These are phyloP conservation scores for Cryptotermes secundus DNA, from an alignment of 1,140 invertebrate genomes.

Conservation along the genomic window DNA sequence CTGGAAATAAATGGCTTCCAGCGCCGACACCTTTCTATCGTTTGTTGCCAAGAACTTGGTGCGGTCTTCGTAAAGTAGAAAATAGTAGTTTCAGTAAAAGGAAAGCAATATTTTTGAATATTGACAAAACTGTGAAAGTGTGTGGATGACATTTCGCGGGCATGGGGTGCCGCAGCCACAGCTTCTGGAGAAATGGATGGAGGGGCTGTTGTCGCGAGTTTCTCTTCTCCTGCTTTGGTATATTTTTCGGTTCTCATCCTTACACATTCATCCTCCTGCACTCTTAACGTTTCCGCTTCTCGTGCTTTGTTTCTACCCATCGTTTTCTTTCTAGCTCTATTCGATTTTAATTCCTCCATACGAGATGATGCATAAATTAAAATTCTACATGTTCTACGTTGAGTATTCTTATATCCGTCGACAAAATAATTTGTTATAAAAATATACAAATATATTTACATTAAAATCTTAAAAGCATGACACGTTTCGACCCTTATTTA, in stretches of 20 bases:
- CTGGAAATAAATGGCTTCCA: not conserved
- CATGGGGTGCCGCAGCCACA: not conserved
- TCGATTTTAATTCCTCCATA: not conserved
- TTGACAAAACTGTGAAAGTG: constrained; percentile 25
- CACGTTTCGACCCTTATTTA: no score
- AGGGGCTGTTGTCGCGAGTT: not conserved
- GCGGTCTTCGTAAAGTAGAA: not conserved
- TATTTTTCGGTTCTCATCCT: not conserved
- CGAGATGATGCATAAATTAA: not conserved
- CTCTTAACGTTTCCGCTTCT: not conserved
- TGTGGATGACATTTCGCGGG: constrained; percentile 18
- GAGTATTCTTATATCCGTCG: no score
- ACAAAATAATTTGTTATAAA: no score
- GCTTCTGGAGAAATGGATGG: not conserved
- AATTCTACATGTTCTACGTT: no score
- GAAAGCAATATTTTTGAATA: constrained; percentile 27
- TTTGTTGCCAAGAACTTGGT: not conserved
- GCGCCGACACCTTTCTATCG: not conserved
- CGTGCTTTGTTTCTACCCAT: not conserved
- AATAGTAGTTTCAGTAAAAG: constrained; percentile 25
- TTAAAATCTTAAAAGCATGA: no score
- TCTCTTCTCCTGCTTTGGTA: not conserved
- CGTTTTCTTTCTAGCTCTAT: not conserved
- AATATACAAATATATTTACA: no score
- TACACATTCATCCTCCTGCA: not conserved